These are phyloP conservation scores for Ceratotherium simum DNA, from an alignment of 2,113 vertebrate species.

Conservation along the genomic window DNA sequence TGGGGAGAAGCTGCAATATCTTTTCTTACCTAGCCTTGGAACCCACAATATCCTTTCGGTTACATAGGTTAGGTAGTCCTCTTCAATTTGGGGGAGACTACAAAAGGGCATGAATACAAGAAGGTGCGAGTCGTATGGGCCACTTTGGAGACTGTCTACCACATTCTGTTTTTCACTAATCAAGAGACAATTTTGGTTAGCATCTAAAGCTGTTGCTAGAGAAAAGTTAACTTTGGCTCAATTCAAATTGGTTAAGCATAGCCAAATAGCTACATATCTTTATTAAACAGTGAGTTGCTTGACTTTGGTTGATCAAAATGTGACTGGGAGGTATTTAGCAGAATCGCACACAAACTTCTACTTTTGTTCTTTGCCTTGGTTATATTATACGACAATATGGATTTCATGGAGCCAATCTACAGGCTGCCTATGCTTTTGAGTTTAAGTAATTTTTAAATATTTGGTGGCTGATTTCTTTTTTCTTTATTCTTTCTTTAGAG, in stretches of 20 bases:
- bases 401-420: not conserved
- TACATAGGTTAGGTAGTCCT: not conserved
- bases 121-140: not conserved
- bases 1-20: not conserved
- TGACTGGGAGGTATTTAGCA: not conserved
- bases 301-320: not conserved
- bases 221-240: conserved; percentile 13
- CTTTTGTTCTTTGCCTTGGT: not conserved
- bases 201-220: conserved; percentile 15
- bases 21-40: not conserved
- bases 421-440: not conserved
- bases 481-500: conserved; percentile 33
- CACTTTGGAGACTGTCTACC: not conserved
- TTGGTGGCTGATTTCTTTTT: not conserved
- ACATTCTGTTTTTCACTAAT: not conserved
- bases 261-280: not conserved
- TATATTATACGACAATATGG: not conserved
- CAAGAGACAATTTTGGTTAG: not conserved
- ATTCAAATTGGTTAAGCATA: not conserved
- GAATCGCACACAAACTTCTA: not conserved
- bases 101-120: not conserved
- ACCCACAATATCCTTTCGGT: not conserved
- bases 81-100: not conserved
- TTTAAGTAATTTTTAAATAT: conserved; percentile 2
- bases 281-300: not conserved